Percentiles rank a stretch among this genome's conserved stretches.
These are phyloP conservation scores for Aspidiotus destructor DNA, from an alignment of 2,888 invertebrate species.

Conservation along the genomic window DNA sequence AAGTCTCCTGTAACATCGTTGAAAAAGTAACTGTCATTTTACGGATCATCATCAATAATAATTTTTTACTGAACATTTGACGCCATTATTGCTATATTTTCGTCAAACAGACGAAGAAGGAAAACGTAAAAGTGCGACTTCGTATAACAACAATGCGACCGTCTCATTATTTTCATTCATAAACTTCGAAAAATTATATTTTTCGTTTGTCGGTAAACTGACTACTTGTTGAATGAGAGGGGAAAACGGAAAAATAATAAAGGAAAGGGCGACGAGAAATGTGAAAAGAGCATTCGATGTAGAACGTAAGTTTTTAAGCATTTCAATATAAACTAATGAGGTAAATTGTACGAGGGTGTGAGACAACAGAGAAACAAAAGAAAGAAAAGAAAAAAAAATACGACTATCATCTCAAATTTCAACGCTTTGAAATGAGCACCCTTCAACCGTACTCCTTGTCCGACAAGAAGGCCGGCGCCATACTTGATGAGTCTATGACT, in stretches of 20 bases:
- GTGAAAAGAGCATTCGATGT: not conserved
- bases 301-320: conserved; percentile 21
- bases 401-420: conserved; percentile 32
- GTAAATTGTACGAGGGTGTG: conserved; percentile 6
- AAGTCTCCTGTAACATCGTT: no score
- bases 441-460: conserved; percentile 27
- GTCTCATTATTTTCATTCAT: no score
- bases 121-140: no score
- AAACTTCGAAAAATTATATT: no score
- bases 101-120: no score
- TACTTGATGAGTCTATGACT: conserved; percentile 26
- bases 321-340: conserved; percentile 32
- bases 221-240: not conserved
- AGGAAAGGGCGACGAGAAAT: not conserved
- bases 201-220: no score
- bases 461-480: conserved; percentile 28
- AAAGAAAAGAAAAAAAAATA: conserved; percentile 14
- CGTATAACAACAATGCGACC: no score
- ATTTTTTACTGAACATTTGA: no score
- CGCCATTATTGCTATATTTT: no score
- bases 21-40: no score
- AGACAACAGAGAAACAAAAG: not conserved
- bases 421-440: conserved; percentile 29
- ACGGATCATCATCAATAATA: no score
- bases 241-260: not conserved